Evolutionary conservation across 1,140 invertebrate species (phyloP).

Genomic region (Telenomus remus): DNA sequence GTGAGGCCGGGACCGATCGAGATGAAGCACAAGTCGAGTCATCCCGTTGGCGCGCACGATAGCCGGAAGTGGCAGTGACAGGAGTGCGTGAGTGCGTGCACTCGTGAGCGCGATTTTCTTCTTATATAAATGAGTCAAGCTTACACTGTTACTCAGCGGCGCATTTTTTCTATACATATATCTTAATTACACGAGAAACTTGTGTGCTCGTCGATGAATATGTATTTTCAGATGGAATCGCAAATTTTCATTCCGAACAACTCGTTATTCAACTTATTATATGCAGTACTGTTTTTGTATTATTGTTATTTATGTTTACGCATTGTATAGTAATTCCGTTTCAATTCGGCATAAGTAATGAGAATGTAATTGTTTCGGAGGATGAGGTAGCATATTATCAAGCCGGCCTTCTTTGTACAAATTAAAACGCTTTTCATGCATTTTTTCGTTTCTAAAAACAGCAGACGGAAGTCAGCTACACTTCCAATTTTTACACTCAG

Average conservation of each 20-base stretch:
- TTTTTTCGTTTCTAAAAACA: constrained; percentile 9
- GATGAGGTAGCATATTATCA: constrained; percentile 39
- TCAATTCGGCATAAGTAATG: constrained; percentile 50
- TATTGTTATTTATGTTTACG: constrained; percentile 58
- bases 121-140: constrained; percentile 38
- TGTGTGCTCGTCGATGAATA: constrained; percentile 47
- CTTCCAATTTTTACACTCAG: too few relatives aligned
- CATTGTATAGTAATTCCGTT: constrained; percentile 52
- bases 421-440: constrained; percentile 23
- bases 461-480: neutral
- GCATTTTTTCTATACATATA: constrained; percentile 47
- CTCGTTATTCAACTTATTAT: constrained; percentile 58
- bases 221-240: constrained; percentile 55
- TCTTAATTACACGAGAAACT: constrained; percentile 57
- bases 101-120: constrained; percentile 41
- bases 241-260: constrained; percentile 37
- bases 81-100: constrained; percentile 57
- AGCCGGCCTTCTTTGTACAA: constrained; percentile 22
- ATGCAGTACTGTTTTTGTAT: constrained; percentile 51
- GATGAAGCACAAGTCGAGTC: constrained; percentile 32
- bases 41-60: constrained; percentile 29
- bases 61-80: constrained; percentile 58
- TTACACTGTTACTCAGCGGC: constrained; percentile 46
- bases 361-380: constrained; percentile 48
- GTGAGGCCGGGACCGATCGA: constrained; percentile 38